These are phyloP conservation scores for Acromyrmex heyeri DNA, from an alignment of 1,140 invertebrate species.

Conservation along the genomic window DNA sequence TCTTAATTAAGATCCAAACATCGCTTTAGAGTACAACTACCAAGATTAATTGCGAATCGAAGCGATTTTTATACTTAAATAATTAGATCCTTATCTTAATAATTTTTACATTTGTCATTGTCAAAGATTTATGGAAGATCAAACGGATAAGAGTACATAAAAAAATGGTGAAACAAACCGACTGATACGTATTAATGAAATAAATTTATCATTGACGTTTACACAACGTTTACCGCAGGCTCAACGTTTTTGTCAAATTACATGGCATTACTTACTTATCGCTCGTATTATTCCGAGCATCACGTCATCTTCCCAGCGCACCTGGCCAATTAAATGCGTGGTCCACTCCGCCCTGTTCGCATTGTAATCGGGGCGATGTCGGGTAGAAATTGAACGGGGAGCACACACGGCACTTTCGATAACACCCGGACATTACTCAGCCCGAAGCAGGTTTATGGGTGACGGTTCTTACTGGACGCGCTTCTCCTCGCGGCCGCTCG, in stretches of 20 bases:
- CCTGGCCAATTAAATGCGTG: constrained; percentile 70
- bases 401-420: constrained; percentile 71
- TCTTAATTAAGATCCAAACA: constrained; percentile 44
- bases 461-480: constrained; percentile 62
- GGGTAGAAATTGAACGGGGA: constrained; percentile 70
- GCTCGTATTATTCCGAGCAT: constrained; percentile 51
- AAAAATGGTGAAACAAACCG: background rate
- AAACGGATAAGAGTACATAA: background rate
- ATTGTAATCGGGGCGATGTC: constrained; percentile 73
- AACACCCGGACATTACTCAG: constrained; percentile 72
- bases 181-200: constrained; percentile 29
- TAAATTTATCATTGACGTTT: constrained; percentile 33
- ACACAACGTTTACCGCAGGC: background rate
- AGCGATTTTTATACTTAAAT: constrained; percentile 31
- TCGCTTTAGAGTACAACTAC: background rate
- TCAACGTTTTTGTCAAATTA: constrained; percentile 43
- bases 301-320: constrained; percentile 43
- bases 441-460: constrained; percentile 74
- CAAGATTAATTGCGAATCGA: constrained; percentile 33
- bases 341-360: constrained; percentile 50
- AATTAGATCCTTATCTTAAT: background rate
- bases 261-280: constrained; percentile 56
- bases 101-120: background rate
- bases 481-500: constrained; percentile 28
- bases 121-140: background rate